A percentile compares a stretch with the other conserved stretches of the same genome.
phyloP scores from a whole-genome alignment of 2,888 invertebrate species.

The Idaea biselata region DNA sequence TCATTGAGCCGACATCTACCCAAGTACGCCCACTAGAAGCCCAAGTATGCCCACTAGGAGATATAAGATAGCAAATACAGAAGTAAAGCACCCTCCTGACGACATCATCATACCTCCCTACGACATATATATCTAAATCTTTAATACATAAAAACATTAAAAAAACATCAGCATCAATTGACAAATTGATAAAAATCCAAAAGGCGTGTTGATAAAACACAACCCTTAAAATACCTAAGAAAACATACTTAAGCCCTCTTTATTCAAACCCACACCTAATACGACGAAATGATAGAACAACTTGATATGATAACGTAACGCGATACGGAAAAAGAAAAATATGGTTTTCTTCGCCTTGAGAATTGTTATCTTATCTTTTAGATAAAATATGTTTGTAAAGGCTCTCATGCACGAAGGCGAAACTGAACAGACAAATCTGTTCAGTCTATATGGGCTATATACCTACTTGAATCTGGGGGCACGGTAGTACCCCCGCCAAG shows the following conservation, averaged over 20 bases:
- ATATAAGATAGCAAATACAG: too few relatives aligned
- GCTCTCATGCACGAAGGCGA: too few relatives aligned
- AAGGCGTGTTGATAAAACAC: neutral
- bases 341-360: neutral
- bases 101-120: too few relatives aligned
- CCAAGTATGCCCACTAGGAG: too few relatives aligned
- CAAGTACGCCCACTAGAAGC: too few relatives aligned
- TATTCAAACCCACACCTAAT: constrained; percentile 11
- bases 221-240: neutral
- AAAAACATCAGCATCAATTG: neutral
- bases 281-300: constrained; percentile 32
- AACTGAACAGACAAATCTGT: too few relatives aligned
- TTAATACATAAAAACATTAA: neutral
- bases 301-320: constrained; percentile 33
- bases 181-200: neutral
- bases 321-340: constrained; percentile 8
- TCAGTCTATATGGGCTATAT: too few relatives aligned
- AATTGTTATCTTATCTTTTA: neutral
- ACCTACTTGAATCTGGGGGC: too few relatives aligned
- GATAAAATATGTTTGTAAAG: neutral
- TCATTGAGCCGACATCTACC: too few relatives aligned
- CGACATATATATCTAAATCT: too few relatives aligned
- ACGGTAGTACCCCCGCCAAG: too few relatives aligned
- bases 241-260: neutral
- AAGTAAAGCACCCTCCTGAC: too few relatives aligned